Conservation (phyloP, 2,888 invertebrate species). For the Muscina levida region DNA sequence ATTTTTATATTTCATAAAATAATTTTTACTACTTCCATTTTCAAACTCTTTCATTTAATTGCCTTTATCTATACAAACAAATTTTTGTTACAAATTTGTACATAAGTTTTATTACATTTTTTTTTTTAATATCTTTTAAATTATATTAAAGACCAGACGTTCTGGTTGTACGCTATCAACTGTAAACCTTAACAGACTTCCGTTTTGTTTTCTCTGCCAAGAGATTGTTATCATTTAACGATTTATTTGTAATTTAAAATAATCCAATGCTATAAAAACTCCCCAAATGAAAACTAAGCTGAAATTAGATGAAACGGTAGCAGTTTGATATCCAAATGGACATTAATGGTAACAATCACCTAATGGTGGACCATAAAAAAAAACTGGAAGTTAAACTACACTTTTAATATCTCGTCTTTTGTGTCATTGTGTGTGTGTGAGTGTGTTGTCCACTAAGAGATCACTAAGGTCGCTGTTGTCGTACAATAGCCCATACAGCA, state of each 20-base stretch:
- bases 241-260: conserved; percentile 41
- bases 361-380: background rate
- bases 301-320: conserved; percentile 30
- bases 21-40: too few species aligned
- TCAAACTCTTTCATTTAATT: too few species aligned
- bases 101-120: too few species aligned
- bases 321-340: background rate
- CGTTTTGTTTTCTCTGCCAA: background rate
- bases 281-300: background rate
- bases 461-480: too few species aligned
- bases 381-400: conserved; percentile 11
- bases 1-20: too few species aligned
- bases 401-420: conserved; percentile 41
- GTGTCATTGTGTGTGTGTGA: background rate
- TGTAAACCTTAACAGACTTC: background rate
- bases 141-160: too few species aligned
- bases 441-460: too few species aligned
- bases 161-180: too few species aligned
- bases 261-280: conserved; percentile 19
- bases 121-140: too few species aligned
- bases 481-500: too few species aligned
- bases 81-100: too few species aligned
- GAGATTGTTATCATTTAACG: conserved; percentile 16
- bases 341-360: conserved; percentile 40
- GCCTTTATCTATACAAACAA: too few species aligned